Percentiles rank a stretch among this genome's conserved stretches.
Conservation (phyloP, 2,797 vertebrate genomes). For the Sebastes goodei region DNA sequence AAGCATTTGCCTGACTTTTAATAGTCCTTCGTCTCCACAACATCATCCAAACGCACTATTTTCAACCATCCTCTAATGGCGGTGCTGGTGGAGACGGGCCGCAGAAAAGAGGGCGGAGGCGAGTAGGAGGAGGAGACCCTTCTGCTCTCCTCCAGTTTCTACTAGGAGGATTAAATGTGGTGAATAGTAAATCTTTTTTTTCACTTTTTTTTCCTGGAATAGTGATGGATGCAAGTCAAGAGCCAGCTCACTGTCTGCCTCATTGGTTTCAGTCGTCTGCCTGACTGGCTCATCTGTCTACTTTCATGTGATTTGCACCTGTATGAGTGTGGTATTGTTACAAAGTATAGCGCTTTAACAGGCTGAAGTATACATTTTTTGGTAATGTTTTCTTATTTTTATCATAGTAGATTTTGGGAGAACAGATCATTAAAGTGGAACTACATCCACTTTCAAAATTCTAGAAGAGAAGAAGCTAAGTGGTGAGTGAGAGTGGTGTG, state of each 20-base stretch:
- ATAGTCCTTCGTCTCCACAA: constrained; percentile 67
- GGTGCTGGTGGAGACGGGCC: constrained; percentile 28
- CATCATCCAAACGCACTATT: constrained; percentile 57
- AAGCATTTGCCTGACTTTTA: constrained; percentile 78
- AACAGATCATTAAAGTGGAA: background rate
- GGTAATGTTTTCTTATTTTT: background rate
- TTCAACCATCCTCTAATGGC: constrained; percentile 46
- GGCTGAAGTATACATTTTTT: background rate
- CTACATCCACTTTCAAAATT: too few species aligned
- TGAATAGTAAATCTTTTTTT: constrained; percentile 6
- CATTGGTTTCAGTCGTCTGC: constrained; percentile 43
- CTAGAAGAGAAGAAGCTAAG: too few species aligned
- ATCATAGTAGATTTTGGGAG: background rate
- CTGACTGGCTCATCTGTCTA: constrained; percentile 29
- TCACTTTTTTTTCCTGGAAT: constrained; percentile 5
- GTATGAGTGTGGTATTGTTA: background rate
- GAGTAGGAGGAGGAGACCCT: constrained; percentile 14
- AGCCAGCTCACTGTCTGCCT: constrained; percentile 36
- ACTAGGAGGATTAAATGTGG: constrained; percentile 31
- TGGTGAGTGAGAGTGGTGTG: too few species aligned
- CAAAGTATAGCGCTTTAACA: background rate
- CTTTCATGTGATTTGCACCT: constrained; percentile 31
- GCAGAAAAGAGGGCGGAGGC: constrained; percentile 26
- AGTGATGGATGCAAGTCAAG: constrained; percentile 1
- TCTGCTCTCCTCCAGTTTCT: constrained; percentile 16